phyloP scores from a whole-genome alignment of 1,140 invertebrate genomes.

The Philopotamus ludificatus region DNA sequence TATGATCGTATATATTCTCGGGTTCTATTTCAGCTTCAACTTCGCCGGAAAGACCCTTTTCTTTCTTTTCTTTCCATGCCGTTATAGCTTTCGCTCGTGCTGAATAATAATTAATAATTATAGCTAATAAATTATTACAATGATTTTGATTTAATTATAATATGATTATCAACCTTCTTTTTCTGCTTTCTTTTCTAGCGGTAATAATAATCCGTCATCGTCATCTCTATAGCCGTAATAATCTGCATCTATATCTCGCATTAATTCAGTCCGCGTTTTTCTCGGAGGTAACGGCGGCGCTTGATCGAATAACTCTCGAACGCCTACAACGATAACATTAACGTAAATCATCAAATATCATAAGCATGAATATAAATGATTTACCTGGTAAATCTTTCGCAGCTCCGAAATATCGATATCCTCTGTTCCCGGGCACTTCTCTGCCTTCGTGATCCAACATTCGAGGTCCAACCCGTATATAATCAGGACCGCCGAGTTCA shows the following conservation, averaged over 20 bases:
- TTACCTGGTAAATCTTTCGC: constrained; percentile 93
- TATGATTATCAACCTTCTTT: constrained; percentile 54
- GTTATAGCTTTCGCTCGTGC: constrained; percentile 62
- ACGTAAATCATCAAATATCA: neutral
- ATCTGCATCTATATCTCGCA: constrained; percentile 97
- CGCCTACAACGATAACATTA: constrained; percentile 60
- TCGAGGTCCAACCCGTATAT: constrained; percentile 85
- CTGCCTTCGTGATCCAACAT: constrained; percentile 96
- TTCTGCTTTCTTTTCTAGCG: constrained; percentile 82
- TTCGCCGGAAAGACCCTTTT: constrained; percentile 52
- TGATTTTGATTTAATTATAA: neutral
- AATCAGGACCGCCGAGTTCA: constrained; percentile 93
- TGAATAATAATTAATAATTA: constrained; percentile 42
- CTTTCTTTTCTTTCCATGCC: constrained; percentile 68
- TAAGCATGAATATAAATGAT: neutral
- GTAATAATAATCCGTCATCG: constrained; percentile 93
- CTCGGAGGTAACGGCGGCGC: constrained; percentile 84
- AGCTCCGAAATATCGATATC: constrained; percentile 99
- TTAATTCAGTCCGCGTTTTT: constrained; percentile 93
- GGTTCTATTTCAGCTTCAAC: constrained; percentile 53
- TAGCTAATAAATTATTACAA: neutral
- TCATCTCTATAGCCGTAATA: constrained; percentile 99
- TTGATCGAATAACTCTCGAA: constrained; percentile 96
- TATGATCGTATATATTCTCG: constrained; percentile 54
- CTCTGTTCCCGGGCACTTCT: constrained; percentile 96